Evolutionary conservation across 1,140 invertebrate genomes (phyloP), one percentile per base, ranked within the genome.

Genomic region (Plodia interpunctella): DNA sequence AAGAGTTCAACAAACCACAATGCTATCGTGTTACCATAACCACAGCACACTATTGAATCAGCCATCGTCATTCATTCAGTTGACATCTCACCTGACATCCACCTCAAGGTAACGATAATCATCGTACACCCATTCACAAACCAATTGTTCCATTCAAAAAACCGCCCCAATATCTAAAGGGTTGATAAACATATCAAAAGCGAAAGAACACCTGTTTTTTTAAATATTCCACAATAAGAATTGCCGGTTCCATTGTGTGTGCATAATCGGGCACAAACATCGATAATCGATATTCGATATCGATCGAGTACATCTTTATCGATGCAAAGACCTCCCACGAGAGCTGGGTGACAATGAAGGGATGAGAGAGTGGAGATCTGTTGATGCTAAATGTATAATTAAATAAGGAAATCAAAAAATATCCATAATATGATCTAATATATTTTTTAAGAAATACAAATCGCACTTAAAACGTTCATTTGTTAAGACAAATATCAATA

Each of bases 161-260:
- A 72, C 82, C 78, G 75, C 84, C 87, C 74, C 76, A 64, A 73
- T 66, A 69, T 76, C 70, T 69, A 87, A 85, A 87, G 87, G 80
- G 78, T 87, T 87, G 83, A 89, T 89, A 87, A 87, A 87, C 80
- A 87, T 89, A 87, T 89, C 81, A 87, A 87, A 87, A 54, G 49
- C 59, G 18, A 74, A 66, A 75, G 62, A 67, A 83, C 78, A 86
- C 85, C 83, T 88, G 81, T 89, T 84, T 84, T 44, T 78, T 80
- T 76, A 69, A 68, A 73, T 62, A 63, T 38, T 32, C 57, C 65
- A 78, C 72, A 77, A 72, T 76, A 60, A 57, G 66, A 78, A 67
- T 72, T 75, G 72, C 59, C 70, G 57, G 59, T 54, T 67, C 71
- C 62, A 79, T 88, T 88, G 82, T 87, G 68, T 38, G 60, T 25